These are phyloP conservation scores for Phalloptychus januarius DNA, from an alignment of 2,797 vertebrate species.

Conservation along the genomic window DNA sequence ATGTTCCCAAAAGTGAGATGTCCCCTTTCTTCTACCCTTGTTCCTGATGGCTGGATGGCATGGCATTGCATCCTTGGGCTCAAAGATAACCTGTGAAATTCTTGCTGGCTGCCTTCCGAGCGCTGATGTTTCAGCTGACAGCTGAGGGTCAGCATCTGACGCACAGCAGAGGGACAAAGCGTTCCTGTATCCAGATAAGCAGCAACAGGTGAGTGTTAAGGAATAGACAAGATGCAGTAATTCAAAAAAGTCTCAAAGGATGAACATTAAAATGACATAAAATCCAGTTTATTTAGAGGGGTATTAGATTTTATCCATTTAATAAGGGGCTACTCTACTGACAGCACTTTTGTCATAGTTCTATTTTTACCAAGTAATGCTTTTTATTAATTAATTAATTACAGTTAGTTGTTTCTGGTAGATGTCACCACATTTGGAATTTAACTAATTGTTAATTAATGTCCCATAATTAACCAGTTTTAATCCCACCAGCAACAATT, in stretches of 20 bases:
- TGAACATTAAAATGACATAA: not conserved
- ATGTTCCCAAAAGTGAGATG: not conserved
- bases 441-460: not conserved
- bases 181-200: constrained; percentile 18
- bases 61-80: constrained; percentile 41
- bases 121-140: constrained; percentile 21
- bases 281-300: not conserved
- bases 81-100: constrained; percentile 72
- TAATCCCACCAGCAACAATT: too few species aligned
- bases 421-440: not conserved
- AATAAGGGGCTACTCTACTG: not conserved
- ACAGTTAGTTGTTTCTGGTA: not conserved
- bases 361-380: not conserved
- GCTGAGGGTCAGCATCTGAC: constrained; percentile 41
- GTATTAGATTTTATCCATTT: not conserved
- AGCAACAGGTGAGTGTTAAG: constrained; percentile 38
- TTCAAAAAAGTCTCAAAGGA: not conserved
- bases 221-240: not conserved
- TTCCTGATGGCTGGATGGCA: constrained; percentile 28
- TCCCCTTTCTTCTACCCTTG: constrained; percentile 17
- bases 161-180: constrained; percentile 15
- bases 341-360: not conserved
- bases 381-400: not conserved
- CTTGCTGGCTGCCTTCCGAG: constrained; percentile 35
- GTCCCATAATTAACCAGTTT: not conserved